Conservation (phyloP, 1,140 invertebrate species). For the Pogonus chalceus region DNA sequence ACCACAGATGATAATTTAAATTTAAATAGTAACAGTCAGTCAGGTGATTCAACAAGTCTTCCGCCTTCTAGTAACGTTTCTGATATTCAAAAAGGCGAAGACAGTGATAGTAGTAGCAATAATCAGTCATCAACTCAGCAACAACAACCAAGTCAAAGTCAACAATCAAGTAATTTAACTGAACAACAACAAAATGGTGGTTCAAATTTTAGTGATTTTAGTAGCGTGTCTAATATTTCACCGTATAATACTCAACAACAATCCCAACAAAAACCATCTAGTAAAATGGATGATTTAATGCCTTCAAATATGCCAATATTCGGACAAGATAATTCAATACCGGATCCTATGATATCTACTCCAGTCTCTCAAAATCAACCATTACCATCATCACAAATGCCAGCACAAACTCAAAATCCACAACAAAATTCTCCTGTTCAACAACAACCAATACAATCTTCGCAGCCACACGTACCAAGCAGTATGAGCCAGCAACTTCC, state of each 20-base stretch:
- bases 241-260: slow-evolving; percentile 24
- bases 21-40: slow-evolving; percentile 29
- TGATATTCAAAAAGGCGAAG: slow-evolving; percentile 23
- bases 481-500: neutral
- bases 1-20: slow-evolving; percentile 33
- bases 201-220: slow-evolving; percentile 29
- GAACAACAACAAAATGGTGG: slow-evolving; percentile 21
- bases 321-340: slow-evolving; percentile 28
- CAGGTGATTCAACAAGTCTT: slow-evolving; percentile 19
- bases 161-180: slow-evolving; percentile 19
- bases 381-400: neutral
- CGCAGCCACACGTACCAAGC: neutral
- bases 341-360: slow-evolving; percentile 21
- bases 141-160: slow-evolving; percentile 22
- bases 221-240: slow-evolving; percentile 28
- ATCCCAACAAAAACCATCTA: slow-evolving; percentile 28
- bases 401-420: slow-evolving; percentile 18
- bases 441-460: slow-evolving; percentile 1
- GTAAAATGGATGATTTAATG: slow-evolving; percentile 33
- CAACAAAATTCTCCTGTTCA: slow-evolving; percentile 5
- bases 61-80: slow-evolving; percentile 27
- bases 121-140: slow-evolving; percentile 16
- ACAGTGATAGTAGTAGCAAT: slow-evolving; percentile 19
- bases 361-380: slow-evolving; percentile 10
- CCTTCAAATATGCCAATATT: slow-evolving; percentile 26